phyloP scores from a whole-genome alignment of 2,797 vertebrate species.

The Enteromius mattozi region DNA sequence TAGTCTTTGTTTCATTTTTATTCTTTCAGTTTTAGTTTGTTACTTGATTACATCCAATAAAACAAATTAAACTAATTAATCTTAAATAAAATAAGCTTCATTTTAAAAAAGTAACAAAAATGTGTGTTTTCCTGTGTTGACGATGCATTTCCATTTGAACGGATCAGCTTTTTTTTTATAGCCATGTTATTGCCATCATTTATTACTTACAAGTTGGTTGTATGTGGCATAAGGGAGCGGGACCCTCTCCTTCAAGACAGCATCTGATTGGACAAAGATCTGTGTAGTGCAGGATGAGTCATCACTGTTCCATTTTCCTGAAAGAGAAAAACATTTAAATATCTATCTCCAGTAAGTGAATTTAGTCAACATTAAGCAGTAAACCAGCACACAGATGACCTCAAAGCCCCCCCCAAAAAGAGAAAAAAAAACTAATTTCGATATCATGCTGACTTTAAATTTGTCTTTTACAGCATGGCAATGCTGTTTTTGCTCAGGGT shows the following conservation, averaged over 20 bases:
- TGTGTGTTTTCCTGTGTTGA: neutral
- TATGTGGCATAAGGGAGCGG: neutral
- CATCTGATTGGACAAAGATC: slow-evolving; percentile 1
- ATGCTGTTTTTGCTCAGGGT: slow-evolving; percentile 69
- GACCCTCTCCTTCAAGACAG: neutral
- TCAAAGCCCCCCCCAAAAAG: neutral
- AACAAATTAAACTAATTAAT: neutral
- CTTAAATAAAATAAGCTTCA: neutral
- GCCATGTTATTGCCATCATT: neutral
- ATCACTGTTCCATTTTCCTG: neutral
- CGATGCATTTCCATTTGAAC: neutral
- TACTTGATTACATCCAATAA: neutral
- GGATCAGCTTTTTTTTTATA: neutral
- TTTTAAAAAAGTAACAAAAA: too few relatives aligned
- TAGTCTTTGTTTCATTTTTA: too few relatives aligned
- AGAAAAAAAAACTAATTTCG: neutral
- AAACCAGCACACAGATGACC: slow-evolving; percentile 8
- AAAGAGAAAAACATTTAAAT: neutral
- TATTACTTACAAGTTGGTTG: neutral
- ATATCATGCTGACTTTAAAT: neutral
- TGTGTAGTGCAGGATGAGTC: neutral
- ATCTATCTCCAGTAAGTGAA: neutral
- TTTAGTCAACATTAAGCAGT: neutral
- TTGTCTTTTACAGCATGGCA: neutral
- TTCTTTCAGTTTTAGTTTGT: too few relatives aligned